These are phyloP conservation scores for Catamblyrhynchus diadema DNA, from an alignment of 2,797 vertebrate genomes.

Conservation along the genomic window DNA sequence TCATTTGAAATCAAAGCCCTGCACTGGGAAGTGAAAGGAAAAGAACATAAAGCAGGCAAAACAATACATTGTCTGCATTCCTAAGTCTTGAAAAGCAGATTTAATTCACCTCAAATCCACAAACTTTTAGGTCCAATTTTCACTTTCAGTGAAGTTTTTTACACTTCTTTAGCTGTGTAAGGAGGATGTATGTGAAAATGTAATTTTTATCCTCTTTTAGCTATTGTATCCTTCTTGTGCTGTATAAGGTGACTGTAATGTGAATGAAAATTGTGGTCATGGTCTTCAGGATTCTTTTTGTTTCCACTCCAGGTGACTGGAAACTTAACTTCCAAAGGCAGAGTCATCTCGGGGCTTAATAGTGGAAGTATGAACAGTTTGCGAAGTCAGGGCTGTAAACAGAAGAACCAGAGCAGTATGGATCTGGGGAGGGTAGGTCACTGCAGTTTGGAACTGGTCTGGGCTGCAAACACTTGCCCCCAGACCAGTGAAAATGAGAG, in stretches of 20 bases:
- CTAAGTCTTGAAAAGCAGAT: neutral
- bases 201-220: neutral
- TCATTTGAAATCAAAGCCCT: conserved; percentile 22
- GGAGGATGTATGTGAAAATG: neutral
- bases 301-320: neutral
- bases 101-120: neutral
- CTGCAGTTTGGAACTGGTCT: neutral
- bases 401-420: neutral
- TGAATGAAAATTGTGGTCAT: fast-evolving
- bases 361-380: neutral
- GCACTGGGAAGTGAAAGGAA: neutral
- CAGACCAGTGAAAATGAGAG: neutral
- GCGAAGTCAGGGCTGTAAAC: neutral
- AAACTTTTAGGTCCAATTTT: neutral
- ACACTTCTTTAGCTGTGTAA: neutral
- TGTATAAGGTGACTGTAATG: neutral
- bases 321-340: neutral
- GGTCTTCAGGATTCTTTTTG: neutral
- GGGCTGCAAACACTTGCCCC: neutral
- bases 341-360: neutral
- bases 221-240: neutral
- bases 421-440: neutral
- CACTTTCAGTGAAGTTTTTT: neutral
- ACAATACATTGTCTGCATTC: neutral
- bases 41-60: neutral